Base-by-base conservation (phyloP, 2,888 invertebrate species). In the Nomada ferruginata region DNA sequence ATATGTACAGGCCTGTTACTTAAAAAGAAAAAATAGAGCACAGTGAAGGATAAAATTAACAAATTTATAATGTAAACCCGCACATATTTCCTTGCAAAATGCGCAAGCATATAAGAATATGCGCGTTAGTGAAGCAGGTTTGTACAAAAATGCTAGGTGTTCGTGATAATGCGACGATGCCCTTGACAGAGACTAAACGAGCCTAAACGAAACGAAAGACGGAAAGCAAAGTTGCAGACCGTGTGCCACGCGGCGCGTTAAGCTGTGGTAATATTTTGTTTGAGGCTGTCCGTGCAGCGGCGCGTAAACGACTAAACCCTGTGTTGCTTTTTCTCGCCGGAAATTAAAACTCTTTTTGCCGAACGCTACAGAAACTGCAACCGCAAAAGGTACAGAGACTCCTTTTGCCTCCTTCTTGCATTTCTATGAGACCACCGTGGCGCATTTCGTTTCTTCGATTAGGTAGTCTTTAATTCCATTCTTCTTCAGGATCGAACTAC, bases 341-440 rank as follows among this genome's bases (percentile, higher is more conserved):
- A 93, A 93, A 93, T 93, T 92, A 92, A 93, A 93, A 91, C 87
- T 89, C 90, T 91, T 92, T 91, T 91, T 86, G 88, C 85, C 86
- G 83, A 85, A 71, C 61, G 52, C 66, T 71, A 18, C 55, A 55
- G 69, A 60, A 55, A 60, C 47, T 29, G 26, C 10, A 20, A 29
- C 11, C 52, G 18, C n/a, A n/a, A 57, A 20, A 50, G 29, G 10
- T 4, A 50, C 2, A 9, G 23, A 26, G 29, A 11, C 2, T 20
- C 20, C 20, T n/a, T 2, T 10, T 15, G 7, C 13, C n/a, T 50
- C 26, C 50, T 77, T 84, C 80, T 66, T 84, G 63, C 81, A 74
- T 70, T 78, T 84, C 71, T 57, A 63, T 66, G 70, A 55, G 78
- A 84, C 77, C 84, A 69, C 63, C 72, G 50, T n/a, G n/a, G 64